Evolutionary conservation across 2,113 vertebrate genomes (phyloP).

Genomic region (Oreocharis arfaki): DNA sequence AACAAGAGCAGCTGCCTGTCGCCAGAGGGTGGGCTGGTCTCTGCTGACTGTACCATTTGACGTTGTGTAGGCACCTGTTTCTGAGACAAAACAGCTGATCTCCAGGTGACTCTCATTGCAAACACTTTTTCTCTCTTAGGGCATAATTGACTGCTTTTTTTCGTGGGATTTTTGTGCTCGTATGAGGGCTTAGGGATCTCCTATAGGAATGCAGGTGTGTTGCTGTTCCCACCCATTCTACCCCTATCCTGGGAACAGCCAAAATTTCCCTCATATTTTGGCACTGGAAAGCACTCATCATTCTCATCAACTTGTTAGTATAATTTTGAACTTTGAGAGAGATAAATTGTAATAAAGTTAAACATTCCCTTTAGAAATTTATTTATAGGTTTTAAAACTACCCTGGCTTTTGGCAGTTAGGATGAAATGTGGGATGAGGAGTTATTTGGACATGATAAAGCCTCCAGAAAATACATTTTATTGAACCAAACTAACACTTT

Average conservation of each 20-base stretch:
- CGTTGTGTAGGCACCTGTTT: neutral
- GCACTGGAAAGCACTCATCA: neutral
- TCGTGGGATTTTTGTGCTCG: neutral
- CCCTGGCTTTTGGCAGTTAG: neutral
- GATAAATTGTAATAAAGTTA: neutral
- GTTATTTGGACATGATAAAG: neutral
- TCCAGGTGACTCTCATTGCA: neutral
- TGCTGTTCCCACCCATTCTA: neutral
- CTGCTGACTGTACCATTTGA: neutral
- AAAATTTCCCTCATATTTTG: neutral
- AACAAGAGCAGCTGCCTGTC: neutral
- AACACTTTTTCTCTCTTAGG: neutral
- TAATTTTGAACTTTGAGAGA: neutral
- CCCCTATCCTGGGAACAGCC: neutral
- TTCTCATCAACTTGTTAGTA: neutral
- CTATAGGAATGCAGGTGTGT: neutral
- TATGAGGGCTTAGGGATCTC: neutral
- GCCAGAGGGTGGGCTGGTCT: neutral
- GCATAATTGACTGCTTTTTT: neutral
- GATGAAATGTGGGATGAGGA: neutral
- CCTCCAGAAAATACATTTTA: neutral
- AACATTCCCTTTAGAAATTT: neutral
- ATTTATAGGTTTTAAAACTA: neutral
- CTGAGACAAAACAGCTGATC: neutral
- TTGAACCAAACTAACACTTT: neutral